Evolutionary conservation across 53 echinoderm and acorn worm genomes (phyloP), one percentile per base, ranked within the genome.

Genomic region (Hippasteria phrygiana): DNA sequence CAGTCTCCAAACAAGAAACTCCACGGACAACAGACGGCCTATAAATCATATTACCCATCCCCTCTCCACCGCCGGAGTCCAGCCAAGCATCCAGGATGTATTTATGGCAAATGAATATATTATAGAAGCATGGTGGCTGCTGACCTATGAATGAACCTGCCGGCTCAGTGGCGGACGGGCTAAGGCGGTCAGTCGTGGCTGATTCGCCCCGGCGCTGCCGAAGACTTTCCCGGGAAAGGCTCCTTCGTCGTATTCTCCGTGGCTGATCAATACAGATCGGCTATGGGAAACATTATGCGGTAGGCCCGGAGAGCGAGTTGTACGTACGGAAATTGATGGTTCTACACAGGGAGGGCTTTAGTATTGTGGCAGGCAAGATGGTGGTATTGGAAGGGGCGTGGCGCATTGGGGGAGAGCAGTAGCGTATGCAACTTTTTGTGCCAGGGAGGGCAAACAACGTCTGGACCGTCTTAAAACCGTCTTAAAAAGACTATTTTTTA

Each of bases 1-100:
- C 59, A 59, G 59, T 22, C n/a, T 20, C 59, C 59, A 26, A 6
- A 22, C 16, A 24, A 59, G 54, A 24, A 7, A 17, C 34, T 14
- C 10, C 13, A 34, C 33, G 14, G 33, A 66, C 67, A 13, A 39
- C 26, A 78, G 35, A 55, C 40, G 35, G 47, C 32, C 85, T 64
- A 24, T 46, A 71, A 85, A 69, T 70, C 85, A 50, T 33, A 71
- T 85, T 69, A 69, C 28, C n/a, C n/a, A n/a, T n/a, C n/a, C n/a
- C n/a, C n/a, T n/a, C n/a, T n/a, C n/a, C n/a, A 50, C 35, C n/a
- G 26, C 8, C 31, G 34, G 14, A 26, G 47, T 85, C 50, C 71
- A 67, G 33, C 85, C 85, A 50, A 51, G 85, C 85, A 85, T 85
- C 33, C 29, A 85, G 46, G 85, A 85, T 85, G 85, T 85, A 85